Conservation (phyloP, 2,888 invertebrate species). For the Polyommatus iphigenia region DNA sequence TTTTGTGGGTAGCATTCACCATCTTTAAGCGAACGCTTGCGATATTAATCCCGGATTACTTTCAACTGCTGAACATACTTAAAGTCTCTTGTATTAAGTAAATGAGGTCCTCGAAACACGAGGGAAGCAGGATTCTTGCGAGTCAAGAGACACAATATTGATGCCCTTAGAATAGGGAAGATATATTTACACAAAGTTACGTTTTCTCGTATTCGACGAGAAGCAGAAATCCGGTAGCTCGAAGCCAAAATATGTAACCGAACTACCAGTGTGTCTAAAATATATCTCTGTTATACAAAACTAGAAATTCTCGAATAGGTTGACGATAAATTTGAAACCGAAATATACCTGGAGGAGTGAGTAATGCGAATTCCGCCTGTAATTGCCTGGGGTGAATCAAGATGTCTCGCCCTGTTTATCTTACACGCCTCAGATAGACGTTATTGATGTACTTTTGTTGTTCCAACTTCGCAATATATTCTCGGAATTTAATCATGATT, state of each 20-base stretch:
- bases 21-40: neutral
- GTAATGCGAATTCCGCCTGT: slow-evolving; percentile 23
- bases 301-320: slow-evolving; percentile 7
- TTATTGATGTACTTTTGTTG: slow-evolving; percentile 27
- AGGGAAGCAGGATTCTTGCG: too few relatives aligned
- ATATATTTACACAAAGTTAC: neutral
- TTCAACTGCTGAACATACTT: slow-evolving; percentile 19
- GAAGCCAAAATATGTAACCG: neutral
- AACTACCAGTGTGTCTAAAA: neutral
- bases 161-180: neutral
- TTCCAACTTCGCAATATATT: slow-evolving; percentile 4
- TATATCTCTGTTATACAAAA: neutral
- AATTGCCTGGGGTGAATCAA: slow-evolving; percentile 33
- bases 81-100: slow-evolving; percentile 1
- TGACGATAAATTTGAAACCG: slow-evolving; percentile 13
- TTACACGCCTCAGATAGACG: slow-evolving; percentile 11
- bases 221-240: neutral
- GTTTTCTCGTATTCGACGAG: neutral
- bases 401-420: slow-evolving; percentile 31
- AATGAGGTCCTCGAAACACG: slow-evolving; percentile 12
- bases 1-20: slow-evolving; percentile 7
- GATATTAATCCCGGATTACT: slow-evolving; percentile 24
- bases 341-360: slow-evolving; percentile 21
- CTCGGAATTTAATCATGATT: slow-evolving; percentile 1
- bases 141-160: slow-evolving; percentile 9